These are phyloP conservation scores for Silurus glanis DNA, from an alignment of 2,113 vertebrate genomes.

Conservation along the genomic window DNA sequence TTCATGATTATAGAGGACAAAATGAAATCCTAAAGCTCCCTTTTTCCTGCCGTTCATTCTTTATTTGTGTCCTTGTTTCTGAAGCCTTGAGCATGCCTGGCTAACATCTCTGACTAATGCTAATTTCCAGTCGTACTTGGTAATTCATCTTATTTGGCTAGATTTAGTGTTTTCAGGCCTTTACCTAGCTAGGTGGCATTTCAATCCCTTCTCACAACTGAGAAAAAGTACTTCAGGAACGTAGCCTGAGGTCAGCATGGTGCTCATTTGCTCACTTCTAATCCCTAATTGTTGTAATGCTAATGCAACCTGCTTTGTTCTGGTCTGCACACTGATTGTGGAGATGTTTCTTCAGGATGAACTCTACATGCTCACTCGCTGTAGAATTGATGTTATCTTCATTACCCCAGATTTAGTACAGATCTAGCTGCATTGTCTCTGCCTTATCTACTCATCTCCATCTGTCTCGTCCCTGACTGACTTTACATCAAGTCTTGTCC, in stretches of 20 bases:
- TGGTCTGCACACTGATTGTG: background rate
- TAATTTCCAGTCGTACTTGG: background rate
- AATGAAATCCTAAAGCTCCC: slow-evolving; percentile 21
- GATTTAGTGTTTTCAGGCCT: background rate
- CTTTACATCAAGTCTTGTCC: too few species aligned
- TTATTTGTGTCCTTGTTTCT: slow-evolving; percentile 8
- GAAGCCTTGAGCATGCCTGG: background rate
- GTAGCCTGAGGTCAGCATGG: background rate
- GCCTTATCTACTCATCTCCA: too few species aligned
- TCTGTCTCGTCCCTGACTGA: too few species aligned
- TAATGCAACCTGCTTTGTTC: background rate
- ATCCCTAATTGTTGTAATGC: background rate
- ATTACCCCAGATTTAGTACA: background rate
- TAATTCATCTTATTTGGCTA: background rate
- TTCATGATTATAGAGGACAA: slow-evolving; percentile 19
- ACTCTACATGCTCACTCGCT: background rate
- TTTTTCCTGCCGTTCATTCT: background rate
- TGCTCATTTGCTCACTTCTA: background rate
- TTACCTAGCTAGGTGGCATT: background rate
- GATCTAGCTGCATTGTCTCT: background rate
- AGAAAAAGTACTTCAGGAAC: background rate
- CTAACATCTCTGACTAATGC: background rate
- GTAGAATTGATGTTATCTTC: background rate
- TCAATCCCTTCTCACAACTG: too few species aligned
- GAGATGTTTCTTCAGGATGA: background rate